These are phyloP conservation scores for Protonemura montana DNA, from an alignment of 2,888 invertebrate species.

Conservation along the genomic window DNA sequence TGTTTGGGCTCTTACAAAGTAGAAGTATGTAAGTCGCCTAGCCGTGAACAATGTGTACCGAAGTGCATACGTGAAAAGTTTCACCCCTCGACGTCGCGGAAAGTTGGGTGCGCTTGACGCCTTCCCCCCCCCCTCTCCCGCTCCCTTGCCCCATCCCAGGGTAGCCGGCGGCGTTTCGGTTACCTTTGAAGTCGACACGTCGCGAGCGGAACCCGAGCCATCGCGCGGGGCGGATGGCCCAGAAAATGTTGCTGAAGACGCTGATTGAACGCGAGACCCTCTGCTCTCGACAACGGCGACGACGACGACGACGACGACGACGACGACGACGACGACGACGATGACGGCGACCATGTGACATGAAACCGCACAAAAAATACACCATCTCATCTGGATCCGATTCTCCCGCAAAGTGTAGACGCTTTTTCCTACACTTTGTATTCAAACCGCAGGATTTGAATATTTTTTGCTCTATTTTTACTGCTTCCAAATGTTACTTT, in stretches of 20 bases:
- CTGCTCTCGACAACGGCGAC: neutral
- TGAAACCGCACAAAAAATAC: neutral
- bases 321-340: too few relatives aligned
- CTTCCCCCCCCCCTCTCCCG: neutral
- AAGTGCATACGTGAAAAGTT: neutral
- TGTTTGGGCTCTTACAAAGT: neutral
- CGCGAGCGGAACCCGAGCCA: neutral
- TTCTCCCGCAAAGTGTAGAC: neutral
- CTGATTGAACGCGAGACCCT: neutral
- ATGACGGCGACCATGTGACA: neutral
- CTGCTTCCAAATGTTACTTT: neutral
- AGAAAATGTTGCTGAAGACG: neutral
- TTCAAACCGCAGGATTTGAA: neutral
- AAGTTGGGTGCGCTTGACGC: neutral
- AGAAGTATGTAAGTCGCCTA: neutral
- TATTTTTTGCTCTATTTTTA: constrained; percentile 9
- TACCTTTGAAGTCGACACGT: constrained; percentile 7
- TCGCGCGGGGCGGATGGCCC: neutral
- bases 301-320: neutral
- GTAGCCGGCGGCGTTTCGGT: neutral
- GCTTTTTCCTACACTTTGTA: neutral
- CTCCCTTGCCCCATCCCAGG: neutral
- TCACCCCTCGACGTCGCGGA: neutral
- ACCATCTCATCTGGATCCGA: neutral
- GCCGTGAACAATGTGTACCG: neutral